Conservation (phyloP, 2,797 vertebrate species). For the Iguana delicatissima region DNA sequence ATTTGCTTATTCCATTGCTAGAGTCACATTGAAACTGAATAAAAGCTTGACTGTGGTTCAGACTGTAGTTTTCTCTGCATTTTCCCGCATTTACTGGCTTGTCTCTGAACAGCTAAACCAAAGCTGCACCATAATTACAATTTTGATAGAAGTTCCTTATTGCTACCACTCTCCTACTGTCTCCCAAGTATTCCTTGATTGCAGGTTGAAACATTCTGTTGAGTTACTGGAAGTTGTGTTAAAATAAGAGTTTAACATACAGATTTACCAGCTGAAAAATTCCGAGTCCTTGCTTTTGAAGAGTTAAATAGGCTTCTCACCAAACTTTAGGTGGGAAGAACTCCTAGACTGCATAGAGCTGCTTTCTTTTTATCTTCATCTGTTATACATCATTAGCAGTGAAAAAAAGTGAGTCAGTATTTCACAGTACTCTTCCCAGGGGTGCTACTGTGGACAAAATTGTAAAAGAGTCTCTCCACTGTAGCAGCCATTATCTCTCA, state of each 20-base stretch:
- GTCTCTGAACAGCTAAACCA: background rate
- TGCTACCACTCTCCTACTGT: background rate
- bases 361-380: background rate
- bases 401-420: background rate
- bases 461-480: background rate
- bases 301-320: background rate
- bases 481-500: background rate
- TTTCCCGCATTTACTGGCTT: background rate
- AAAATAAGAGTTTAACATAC: background rate
- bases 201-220: background rate
- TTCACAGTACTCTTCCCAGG: background rate
- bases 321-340: background rate
- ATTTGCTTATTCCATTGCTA: background rate
- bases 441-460: background rate
- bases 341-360: background rate
- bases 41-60: slow-evolving; percentile 4
- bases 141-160: background rate
- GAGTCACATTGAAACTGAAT: background rate
- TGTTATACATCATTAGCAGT: background rate
- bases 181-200: background rate
- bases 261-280: background rate
- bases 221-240: background rate
- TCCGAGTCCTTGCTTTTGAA: background rate
- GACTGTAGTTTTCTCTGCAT: background rate
- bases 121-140: slow-evolving; percentile 5